A percentile compares a stretch with the other conserved stretches of the same genome.
Evolutionary conservation across 2,113 vertebrate genomes (phyloP).

Genomic region (Danionella cerebrum): DNA sequence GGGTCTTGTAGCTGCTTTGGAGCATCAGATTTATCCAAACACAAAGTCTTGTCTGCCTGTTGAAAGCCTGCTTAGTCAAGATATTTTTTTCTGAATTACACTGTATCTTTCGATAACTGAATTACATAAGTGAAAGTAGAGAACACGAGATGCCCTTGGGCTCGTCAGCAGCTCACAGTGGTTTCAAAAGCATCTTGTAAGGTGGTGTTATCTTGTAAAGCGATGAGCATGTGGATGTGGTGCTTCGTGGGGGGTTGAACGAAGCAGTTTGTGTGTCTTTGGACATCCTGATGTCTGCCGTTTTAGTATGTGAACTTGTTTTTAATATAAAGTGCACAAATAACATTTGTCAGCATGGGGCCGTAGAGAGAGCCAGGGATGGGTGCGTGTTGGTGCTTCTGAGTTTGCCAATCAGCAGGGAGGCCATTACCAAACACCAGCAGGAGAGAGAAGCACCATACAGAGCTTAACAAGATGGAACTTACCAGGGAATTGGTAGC

Average conservation of each 20-base stretch:
- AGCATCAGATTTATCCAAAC: not conserved
- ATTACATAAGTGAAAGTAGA: not conserved
- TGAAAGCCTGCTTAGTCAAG: not conserved
- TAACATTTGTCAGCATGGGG: slow-evolving; percentile 9
- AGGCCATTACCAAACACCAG: slow-evolving; percentile 38
- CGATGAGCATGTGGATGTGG: not conserved
- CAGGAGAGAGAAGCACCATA: slow-evolving; percentile 28
- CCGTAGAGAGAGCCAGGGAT: not conserved
- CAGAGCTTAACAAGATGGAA: slow-evolving; percentile 45
- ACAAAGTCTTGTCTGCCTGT: not conserved
- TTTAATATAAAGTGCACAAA: slow-evolving; percentile 1
- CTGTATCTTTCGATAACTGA: not conserved
- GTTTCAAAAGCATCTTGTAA: not conserved
- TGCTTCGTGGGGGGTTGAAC: not conserved
- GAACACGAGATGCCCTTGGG: not conserved
- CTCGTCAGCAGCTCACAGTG: not conserved
- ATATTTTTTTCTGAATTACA: slow-evolving; percentile 7
- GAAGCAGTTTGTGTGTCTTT: not conserved
- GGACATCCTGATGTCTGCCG: not conserved
- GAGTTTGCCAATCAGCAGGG: slow-evolving; percentile 35
- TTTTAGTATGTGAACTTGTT: slow-evolving; percentile 19
- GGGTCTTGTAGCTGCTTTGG: no score
- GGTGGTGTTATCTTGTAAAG: slow-evolving; percentile 8
- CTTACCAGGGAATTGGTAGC: slow-evolving; percentile 89
- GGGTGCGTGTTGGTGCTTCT: slow-evolving; percentile 14